These are phyloP conservation scores for Cynocephalus volans DNA, from an alignment of 2,113 vertebrate genomes.

Conservation along the genomic window DNA sequence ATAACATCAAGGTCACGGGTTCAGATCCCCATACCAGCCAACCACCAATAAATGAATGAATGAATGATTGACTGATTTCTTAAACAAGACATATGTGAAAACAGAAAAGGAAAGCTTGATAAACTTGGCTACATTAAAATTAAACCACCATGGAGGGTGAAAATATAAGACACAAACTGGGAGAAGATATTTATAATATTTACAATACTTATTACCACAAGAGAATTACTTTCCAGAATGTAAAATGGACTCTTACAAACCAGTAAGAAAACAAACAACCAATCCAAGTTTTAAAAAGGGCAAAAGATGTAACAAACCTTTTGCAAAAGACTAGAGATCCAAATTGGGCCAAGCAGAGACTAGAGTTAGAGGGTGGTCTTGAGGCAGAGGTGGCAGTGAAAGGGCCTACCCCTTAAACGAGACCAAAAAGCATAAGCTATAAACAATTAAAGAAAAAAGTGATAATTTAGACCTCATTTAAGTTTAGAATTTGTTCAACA, in stretches of 20 bases:
- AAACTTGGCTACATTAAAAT: constrained; percentile 9
- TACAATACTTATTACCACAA: not conserved
- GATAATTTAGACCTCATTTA: not conserved
- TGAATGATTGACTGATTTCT: no score
- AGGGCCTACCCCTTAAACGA: not conserved
- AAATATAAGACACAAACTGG: not conserved
- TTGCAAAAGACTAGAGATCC: not conserved
- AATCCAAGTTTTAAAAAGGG: not conserved
- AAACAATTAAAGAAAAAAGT: not conserved
- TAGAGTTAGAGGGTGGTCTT: not conserved
- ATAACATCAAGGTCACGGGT: no score
- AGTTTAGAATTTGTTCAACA: not conserved
- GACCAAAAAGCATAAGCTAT: not conserved
- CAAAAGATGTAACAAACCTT: not conserved
- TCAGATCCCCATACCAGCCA: no score
- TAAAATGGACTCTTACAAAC: not conserved
- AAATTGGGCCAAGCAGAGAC: not conserved
- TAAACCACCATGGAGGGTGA: not conserved
- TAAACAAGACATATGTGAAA: constrained; percentile 8
- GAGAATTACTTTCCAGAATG: not conserved
- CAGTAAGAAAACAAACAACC: not conserved
- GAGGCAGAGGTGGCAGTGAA: not conserved
- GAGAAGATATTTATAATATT: not conserved
- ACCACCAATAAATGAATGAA: no score
- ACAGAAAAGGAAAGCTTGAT: not conserved